Conservation (phyloP, 2,888 invertebrate species). For the Meiosimyza decipiens region DNA sequence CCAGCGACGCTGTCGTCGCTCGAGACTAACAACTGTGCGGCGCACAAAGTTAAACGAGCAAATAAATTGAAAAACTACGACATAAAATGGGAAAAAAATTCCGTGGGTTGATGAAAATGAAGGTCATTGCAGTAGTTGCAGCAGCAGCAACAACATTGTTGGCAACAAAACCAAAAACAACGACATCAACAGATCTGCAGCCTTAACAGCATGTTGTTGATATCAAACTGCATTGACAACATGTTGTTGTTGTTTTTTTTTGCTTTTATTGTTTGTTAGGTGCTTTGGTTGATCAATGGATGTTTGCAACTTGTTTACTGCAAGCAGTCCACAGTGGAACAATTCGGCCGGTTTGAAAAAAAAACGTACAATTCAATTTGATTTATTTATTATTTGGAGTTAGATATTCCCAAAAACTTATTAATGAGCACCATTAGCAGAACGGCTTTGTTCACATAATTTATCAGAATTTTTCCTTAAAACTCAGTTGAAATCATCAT, state of each 20-base stretch:
- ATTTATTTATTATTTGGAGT: too few species aligned
- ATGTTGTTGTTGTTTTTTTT: constrained; percentile 16
- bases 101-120: constrained; percentile 37
- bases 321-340: background rate
- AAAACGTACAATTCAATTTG: too few species aligned
- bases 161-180: constrained; percentile 10
- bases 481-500: too few species aligned
- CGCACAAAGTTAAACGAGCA: background rate
- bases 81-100: constrained; percentile 28
- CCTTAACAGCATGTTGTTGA: constrained; percentile 8
- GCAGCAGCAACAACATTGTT: constrained; percentile 16
- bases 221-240: constrained; percentile 13
- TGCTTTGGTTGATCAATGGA: too few species aligned
- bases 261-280: background rate
- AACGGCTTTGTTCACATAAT: too few species aligned
- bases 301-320: constrained; percentile 1
- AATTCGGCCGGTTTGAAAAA: too few species aligned
- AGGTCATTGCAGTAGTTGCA: constrained; percentile 19
- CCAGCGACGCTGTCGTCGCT: background rate
- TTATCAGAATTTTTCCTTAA: too few species aligned
- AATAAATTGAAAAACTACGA: constrained; percentile 8
- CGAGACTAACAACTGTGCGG: constrained; percentile 10
- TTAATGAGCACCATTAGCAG: too few species aligned
- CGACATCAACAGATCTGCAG: constrained; percentile 11
- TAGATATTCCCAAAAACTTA: too few species aligned